Base-by-base conservation (phyloP, 2,888 invertebrate species). In the Plagodis pulveraria region DNA sequence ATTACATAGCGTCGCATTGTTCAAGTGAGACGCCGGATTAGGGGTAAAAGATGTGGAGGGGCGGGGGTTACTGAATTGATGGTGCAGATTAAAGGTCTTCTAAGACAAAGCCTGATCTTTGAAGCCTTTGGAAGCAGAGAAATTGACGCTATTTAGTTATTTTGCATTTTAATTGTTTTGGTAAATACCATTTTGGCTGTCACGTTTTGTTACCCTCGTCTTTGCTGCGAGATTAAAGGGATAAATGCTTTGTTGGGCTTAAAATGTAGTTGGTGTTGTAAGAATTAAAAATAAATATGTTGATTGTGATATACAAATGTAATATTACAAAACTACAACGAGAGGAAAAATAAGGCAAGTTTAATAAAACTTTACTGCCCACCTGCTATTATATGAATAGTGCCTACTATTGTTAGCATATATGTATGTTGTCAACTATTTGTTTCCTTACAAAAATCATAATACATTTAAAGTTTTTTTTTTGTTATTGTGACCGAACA, bases 51-150 rank as follows among this genome's bases (percentile, higher is more conserved):
- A 43, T 35, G 58, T 42, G 49, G 41, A 7, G 46, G 9, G 48
- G 51, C 38, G 44, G 62, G 50, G 62, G 63, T 47, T 42, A 33
- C 56, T 45, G 63, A 74, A 77, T 78, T 72, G 77, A 78, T 77
- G 78, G 71, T 67, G 71, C 69, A 72, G 74, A 80, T 78, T 77
- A 77, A 71, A 76, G 65, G 64, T 70, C 67, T 69, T 60, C 66
- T 63, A 50, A 66, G 65, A 66, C 69, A 65, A 65, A 65, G 66
- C 66, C 62, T 69, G 68, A 65, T 67, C 65, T 69, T 62, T 65
- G 65, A 65, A 69, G 69, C 59, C 49, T 65, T 66, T 66, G 58
- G 66, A 62, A 66, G 65, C 63, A 66, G 69, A 69, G 66, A 69
- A 69, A 69, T 67, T 64, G 67, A 65, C 65, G 63, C 67, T 65